A percentile compares a stretch with the other conserved stretches of the same genome.
Evolutionary conservation across 1,140 invertebrate species (phyloP).

Genomic region (Papilio xuthus): DNA sequence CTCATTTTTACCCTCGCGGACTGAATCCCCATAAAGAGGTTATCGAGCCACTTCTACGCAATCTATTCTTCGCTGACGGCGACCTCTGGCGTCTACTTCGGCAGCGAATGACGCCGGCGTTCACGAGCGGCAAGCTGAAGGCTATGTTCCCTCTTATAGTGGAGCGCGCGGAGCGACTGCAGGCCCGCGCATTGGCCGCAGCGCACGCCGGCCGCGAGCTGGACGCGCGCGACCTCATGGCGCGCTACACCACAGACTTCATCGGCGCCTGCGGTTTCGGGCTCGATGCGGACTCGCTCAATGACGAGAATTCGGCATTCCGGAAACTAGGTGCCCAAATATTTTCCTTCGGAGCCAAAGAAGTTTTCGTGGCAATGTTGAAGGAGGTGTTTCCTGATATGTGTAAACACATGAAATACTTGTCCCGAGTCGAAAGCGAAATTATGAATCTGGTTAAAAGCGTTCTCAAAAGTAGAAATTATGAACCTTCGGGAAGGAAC

Average conservation of each 20-base stretch:
- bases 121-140: constrained; percentile 81
- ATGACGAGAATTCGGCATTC: constrained; percentile 54
- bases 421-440: constrained; percentile 42
- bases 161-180: constrained; percentile 60
- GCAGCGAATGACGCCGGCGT: constrained; percentile 81
- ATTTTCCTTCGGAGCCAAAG: constrained; percentile 44
- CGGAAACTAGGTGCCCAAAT: constrained; percentile 57
- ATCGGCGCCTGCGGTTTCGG: constrained; percentile 49
- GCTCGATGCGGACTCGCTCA: constrained; percentile 55
- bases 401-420: constrained; percentile 46
- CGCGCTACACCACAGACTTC: constrained; percentile 69
- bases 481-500: constrained; percentile 62
- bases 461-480: constrained; percentile 48
- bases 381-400: constrained; percentile 53
- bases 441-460: constrained; percentile 44
- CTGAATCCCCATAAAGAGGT: constrained; percentile 38
- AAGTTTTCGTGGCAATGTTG: constrained; percentile 41
- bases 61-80: constrained; percentile 51
- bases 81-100: constrained; percentile 81
- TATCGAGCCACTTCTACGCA: constrained; percentile 42
- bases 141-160: constrained; percentile 75
- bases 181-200: constrained; percentile 40
- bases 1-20: constrained; percentile 47
- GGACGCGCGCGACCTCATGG: constrained; percentile 68
- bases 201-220: constrained; percentile 44